A percentile compares a stretch with the other conserved stretches of the same genome.
These are phyloP conservation scores for Eubasilissa regina DNA, from an alignment of 1,140 invertebrate genomes.

Conservation along the genomic window DNA sequence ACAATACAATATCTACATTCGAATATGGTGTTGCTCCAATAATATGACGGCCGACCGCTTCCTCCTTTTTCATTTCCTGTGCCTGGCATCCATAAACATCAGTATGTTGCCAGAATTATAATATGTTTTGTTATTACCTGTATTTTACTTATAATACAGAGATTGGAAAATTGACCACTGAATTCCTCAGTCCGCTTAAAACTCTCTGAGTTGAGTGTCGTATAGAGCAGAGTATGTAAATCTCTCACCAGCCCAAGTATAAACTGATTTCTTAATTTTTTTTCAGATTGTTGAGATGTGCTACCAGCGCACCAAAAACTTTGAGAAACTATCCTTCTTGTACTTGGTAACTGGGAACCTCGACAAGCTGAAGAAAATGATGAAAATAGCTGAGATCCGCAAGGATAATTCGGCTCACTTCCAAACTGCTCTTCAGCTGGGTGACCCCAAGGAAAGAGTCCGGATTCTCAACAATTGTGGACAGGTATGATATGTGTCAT, in stretches of 20 bases:
- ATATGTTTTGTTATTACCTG: no score
- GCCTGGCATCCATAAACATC: no score
- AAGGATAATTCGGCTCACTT: slow-evolving; percentile 98
- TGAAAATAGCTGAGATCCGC: slow-evolving; percentile 97
- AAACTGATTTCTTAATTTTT: slow-evolving; percentile 45
- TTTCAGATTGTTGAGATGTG: slow-evolving; percentile 94
- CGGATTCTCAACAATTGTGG: slow-evolving; percentile 89
- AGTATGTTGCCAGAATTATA: no score
- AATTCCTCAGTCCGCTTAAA: no score
- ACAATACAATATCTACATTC: no score
- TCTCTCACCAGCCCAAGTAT: neutral
- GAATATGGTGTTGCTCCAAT: no score
- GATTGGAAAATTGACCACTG: no score
- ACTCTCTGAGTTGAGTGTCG: no score
- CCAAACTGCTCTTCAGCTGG: slow-evolving; percentile 93
- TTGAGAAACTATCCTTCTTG: slow-evolving; percentile 98
- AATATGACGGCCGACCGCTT: no score
- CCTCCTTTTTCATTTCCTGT: no score
- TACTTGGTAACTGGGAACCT: slow-evolving; percentile 99
- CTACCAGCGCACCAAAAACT: slow-evolving; percentile 99
- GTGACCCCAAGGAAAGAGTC: slow-evolving; percentile 93
- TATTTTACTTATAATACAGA: no score
- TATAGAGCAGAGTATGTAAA: no score
- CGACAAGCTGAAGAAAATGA: slow-evolving; percentile 99
- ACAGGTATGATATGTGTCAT: slow-evolving; percentile 64